Percentiles rank a stretch among this genome's conserved stretches.
phyloP scores from a whole-genome alignment of 2,797 vertebrate species.

The Cetoscarus ocellatus region DNA sequence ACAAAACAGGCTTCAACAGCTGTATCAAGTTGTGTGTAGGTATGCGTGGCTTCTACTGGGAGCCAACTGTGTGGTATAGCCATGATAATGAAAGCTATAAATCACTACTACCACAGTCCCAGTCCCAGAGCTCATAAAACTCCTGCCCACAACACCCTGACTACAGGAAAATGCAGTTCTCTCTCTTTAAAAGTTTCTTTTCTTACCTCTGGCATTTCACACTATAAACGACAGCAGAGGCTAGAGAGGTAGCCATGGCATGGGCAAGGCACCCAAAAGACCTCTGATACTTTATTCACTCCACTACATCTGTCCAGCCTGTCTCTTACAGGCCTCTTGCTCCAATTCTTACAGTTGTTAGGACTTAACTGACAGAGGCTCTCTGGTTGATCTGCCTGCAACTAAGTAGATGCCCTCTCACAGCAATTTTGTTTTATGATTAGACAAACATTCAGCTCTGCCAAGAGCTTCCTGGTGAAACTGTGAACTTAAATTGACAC shows the following conservation, averaged over 20 bases:
- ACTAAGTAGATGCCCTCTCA: too few relatives aligned
- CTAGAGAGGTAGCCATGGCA: slow-evolving; percentile 28
- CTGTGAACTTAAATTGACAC: too few relatives aligned
- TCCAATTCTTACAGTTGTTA: neutral
- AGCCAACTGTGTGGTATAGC: slow-evolving; percentile 52
- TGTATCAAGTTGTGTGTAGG: slow-evolving; percentile 19
- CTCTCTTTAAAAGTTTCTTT: slow-evolving; percentile 1
- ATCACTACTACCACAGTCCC: slow-evolving; percentile 63
- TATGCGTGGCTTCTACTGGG: slow-evolving; percentile 37
- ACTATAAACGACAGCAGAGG: slow-evolving; percentile 40
- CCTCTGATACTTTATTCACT: neutral
- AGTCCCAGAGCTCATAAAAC: slow-evolving; percentile 69
- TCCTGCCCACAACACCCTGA: slow-evolving; percentile 48
- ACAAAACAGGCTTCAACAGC: slow-evolving; percentile 19
- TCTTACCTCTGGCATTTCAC: slow-evolving; percentile 9
- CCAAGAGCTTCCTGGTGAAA: too few relatives aligned
- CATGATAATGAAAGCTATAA: slow-evolving; percentile 79
- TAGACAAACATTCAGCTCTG: too few relatives aligned
- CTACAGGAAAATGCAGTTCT: slow-evolving; percentile 47
- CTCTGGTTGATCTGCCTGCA: too few relatives aligned
- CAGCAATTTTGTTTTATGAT: too few relatives aligned
- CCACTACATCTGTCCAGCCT: too few relatives aligned
- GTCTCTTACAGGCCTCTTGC: slow-evolving; percentile 3
- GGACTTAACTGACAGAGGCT: too few relatives aligned
- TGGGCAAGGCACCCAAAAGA: slow-evolving; percentile 22